Evolutionary conservation across 2,888 invertebrate species (phyloP).

Genomic region (Euclidia mi): DNA sequence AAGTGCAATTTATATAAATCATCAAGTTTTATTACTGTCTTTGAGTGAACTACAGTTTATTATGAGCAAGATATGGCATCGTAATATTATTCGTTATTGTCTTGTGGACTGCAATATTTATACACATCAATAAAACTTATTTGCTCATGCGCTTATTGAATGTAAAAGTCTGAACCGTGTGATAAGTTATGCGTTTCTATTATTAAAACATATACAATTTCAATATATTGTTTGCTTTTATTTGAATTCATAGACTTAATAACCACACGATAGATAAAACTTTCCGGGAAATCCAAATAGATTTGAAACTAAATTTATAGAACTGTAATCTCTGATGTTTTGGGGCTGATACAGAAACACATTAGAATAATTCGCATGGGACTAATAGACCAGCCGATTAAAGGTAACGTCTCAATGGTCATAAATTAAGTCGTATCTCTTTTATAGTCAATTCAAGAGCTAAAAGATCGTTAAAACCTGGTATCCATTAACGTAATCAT

Average conservation of each 20-base stretch:
- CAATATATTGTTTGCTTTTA: too few relatives aligned
- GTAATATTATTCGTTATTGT: constrained; percentile 6
- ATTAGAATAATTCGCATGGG: constrained; percentile 72
- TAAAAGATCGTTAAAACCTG: constrained; percentile 82
- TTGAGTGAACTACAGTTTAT: constrained; percentile 10
- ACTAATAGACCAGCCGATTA: constrained; percentile 61
- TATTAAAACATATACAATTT: background rate
- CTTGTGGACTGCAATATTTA: constrained; percentile 3
- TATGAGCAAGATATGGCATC: constrained; percentile 4
- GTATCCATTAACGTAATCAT: constrained; percentile 86
- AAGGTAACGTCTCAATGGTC: constrained; percentile 74
- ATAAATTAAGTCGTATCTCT: constrained; percentile 84
- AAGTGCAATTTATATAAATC: constrained; percentile 39
- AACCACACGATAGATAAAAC: background rate
- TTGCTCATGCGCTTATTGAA: background rate
- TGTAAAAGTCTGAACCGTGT: background rate
- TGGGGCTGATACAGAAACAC: constrained; percentile 33
- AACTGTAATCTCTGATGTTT: constrained; percentile 42
- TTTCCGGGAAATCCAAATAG: background rate
- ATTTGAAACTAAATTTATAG: background rate
- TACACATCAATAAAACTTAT: constrained; percentile 9
- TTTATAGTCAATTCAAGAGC: constrained; percentile 85
- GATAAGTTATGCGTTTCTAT: background rate
- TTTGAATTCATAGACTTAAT: background rate
- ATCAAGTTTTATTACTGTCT: constrained; percentile 25